phyloP scores from a whole-genome alignment of 2,113 vertebrate genomes.

The Ranitomeya imitator region DNA sequence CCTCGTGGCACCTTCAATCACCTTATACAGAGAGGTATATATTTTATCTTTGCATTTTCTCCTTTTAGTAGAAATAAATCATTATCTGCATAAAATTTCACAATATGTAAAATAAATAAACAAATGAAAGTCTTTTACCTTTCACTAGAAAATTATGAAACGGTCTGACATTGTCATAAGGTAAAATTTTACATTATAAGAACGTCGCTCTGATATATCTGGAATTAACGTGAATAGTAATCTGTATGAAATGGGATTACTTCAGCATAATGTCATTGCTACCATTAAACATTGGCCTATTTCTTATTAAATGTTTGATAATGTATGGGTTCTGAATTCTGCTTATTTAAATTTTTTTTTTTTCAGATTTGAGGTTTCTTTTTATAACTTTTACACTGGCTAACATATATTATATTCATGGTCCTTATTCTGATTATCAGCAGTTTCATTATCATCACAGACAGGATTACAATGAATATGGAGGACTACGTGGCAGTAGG shows the following conservation, averaged over 20 bases:
- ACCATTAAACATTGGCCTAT: neutral
- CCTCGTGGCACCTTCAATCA: too few relatives aligned
- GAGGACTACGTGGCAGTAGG: too few relatives aligned
- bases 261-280: neutral
- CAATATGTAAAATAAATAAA: neutral
- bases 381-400: too few relatives aligned
- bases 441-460: too few relatives aligned
- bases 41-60: too few relatives aligned
- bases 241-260: conserved; percentile 1
- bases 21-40: too few relatives aligned
- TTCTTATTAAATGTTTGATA: neutral
- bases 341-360: neutral
- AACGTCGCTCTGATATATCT: neutral
- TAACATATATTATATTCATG: too few relatives aligned
- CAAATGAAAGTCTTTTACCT: neutral
- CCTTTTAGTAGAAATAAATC: neutral
- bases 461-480: too few relatives aligned
- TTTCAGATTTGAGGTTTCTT: too few relatives aligned
- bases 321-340: neutral
- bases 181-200: neutral
- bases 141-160: neutral
- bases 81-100: neutral
- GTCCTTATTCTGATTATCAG: too few relatives aligned
- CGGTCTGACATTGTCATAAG: neutral
- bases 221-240: conserved; percentile 1